Evolutionary conservation across 2,888 invertebrate genomes (phyloP).

Genomic region (Sepioteuthis lessoniana): DNA sequence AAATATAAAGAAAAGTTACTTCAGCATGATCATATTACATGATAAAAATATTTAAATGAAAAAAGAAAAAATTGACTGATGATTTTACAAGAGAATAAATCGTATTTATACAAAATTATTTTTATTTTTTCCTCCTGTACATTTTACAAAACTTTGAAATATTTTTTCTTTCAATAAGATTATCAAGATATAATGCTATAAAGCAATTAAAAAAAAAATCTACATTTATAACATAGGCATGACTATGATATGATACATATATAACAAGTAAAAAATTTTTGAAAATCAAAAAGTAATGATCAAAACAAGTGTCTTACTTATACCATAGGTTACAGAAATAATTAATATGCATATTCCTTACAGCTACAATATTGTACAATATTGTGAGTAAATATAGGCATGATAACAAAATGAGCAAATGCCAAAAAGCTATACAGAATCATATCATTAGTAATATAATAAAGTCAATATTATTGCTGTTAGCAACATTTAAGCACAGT

Average conservation of each 20-base stretch:
- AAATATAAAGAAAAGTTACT: not conserved
- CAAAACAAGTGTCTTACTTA: not conserved
- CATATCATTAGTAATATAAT: not conserved
- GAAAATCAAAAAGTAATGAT: not conserved
- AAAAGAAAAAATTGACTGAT: not conserved
- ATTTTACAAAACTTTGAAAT: not conserved
- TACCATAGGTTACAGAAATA: not conserved
- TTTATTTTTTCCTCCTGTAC: not conserved
- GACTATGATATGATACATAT: not conserved
- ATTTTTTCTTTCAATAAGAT: not conserved
- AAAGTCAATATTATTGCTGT: not conserved
- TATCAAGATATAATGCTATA: not conserved
- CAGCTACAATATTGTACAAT: not conserved
- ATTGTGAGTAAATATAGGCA: not conserved
- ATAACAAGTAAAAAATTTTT: not conserved
- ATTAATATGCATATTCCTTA: not conserved
- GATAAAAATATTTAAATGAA: not conserved
- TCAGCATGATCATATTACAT: not conserved
- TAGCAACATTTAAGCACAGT: not conserved
- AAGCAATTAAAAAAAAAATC: not conserved
- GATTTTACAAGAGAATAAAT: not conserved
- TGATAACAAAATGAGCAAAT: not conserved
- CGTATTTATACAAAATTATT: not conserved
- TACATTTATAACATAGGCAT: not conserved
- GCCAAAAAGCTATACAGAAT: not conserved